A percentile compares a stretch with the other conserved stretches of the same genome.
phyloP scores from a whole-genome alignment of 2,113 vertebrate genomes.

The Ammodytes marinus region DNA sequence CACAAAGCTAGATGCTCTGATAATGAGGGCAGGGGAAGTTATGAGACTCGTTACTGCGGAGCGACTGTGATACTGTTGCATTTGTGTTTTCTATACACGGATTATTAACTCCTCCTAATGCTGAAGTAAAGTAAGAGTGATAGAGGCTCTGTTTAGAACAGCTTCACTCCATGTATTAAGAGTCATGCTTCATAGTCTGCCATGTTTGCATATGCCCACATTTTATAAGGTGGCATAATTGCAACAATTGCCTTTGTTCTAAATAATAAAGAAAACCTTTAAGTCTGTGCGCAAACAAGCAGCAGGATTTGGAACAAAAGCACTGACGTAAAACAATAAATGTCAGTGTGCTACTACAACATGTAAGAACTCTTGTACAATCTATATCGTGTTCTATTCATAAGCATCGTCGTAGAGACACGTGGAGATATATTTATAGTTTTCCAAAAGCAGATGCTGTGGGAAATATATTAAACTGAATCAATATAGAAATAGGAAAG shows the following conservation, averaged over 20 bases:
- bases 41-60: constrained; percentile 9
- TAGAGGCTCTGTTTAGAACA: background rate
- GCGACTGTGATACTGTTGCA: background rate
- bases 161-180: background rate
- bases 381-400: too few species aligned
- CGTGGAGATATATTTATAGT: too few species aligned
- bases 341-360: too few species aligned
- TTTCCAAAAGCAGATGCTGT: too few species aligned
- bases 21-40: background rate
- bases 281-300: background rate
- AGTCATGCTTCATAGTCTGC: too few species aligned
- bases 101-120: constrained; percentile 29
- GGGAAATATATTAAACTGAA: too few species aligned
- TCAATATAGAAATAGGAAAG: too few species aligned
- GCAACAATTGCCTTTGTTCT: too few species aligned
- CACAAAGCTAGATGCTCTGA: constrained; percentile 8
- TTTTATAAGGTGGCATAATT: background rate
- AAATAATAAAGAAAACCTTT: background rate
- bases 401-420: too few species aligned
- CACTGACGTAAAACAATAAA: too few species aligned
- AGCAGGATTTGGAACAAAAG: background rate
- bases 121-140: background rate
- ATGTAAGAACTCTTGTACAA: too few species aligned
- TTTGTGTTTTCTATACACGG: constrained; percentile 1
- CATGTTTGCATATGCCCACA: background rate